Conservation (phyloP, 2,113 vertebrate species). For the Oxygymnocypris stewartii region DNA sequence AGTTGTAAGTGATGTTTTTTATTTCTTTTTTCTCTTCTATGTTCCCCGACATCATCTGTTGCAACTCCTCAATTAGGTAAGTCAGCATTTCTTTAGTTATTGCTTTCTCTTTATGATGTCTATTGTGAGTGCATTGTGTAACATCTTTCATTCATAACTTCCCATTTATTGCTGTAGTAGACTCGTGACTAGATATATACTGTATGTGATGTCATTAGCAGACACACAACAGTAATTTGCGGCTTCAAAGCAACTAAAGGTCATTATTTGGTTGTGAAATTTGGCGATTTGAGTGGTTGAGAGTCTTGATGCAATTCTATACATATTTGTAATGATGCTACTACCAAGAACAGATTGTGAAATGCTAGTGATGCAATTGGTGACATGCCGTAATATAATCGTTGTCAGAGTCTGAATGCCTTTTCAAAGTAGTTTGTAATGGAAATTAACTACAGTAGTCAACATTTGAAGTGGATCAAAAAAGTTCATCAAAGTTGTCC, state of each 20-base stretch:
- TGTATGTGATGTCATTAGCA: not conserved
- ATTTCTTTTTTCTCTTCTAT: constrained; percentile 58
- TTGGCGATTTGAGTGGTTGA: not conserved
- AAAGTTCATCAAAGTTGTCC: no score
- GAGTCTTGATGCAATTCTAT: not conserved
- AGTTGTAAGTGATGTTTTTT: constrained; percentile 55
- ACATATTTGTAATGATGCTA: not conserved
- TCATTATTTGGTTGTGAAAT: not conserved
- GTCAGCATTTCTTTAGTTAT: not conserved
- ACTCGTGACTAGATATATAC: not conserved
- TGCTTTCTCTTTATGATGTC: not conserved
- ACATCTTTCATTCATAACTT: not conserved
- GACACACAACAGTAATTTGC: not conserved
- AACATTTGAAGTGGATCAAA: no score
- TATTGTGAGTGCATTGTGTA: constrained; percentile 2
- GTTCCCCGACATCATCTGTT: constrained; percentile 40
- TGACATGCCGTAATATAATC: not conserved
- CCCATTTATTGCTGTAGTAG: not conserved
- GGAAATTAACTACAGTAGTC: no score
- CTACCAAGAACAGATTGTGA: not conserved
- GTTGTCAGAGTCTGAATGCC: not conserved
- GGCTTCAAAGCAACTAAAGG: not conserved
- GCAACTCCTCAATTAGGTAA: constrained; percentile 50
- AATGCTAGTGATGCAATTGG: not conserved
- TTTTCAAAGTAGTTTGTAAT: no score